Evolutionary conservation across 2,888 invertebrate genomes (phyloP), one percentile per base, ranked within the genome.

Genomic region (Operophtera brumata): DNA sequence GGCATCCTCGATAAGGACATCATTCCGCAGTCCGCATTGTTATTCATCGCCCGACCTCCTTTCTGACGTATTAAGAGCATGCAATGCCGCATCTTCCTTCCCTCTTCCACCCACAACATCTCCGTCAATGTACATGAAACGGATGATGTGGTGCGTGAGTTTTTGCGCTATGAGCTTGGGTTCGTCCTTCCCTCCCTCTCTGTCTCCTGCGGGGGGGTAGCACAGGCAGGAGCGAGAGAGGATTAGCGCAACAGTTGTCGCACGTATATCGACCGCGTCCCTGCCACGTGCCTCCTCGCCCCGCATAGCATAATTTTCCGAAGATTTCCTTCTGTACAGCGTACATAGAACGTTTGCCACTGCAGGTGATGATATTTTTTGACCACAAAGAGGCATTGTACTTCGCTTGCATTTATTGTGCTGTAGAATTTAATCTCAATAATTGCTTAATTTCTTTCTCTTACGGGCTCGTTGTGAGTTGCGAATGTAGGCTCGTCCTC

Each of bases 11-110:
- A 70, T 82, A 80, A 84, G 86, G 86, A 86, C 85, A 84, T 82
- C 79, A 81, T 82, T 85, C 86, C 88, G 89, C 87, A 88, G 84
- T 87, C 86, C 85, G 89, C 89, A 89, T 88, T 87, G 87, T 87
- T 87, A 86, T 87, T 89, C 87, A 86, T 85, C 82, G 73, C 73
- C 73, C 86, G 87, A 86, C 87, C 87, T 86, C 86, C 80, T 85
- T 86, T 80, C 80, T 84, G 84, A 84, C 86, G 86, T 82, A 82
- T 82, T 78, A 79, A 80, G 81, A 80, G 75, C 81, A 80, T 80
- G 80, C 80, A 78, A 77, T 86, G 84, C 87, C 87, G 88, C 88
- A 89, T 89, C 85, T 75, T 57, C 69, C 67, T 47, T 81, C 82
- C 65, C 70, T 26, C 47, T 82, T 70, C 6, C 47, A 59, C 78